Evolutionary conservation across 2,797 vertebrate species (phyloP).

Genomic region (Sebastes melanostomus): DNA sequence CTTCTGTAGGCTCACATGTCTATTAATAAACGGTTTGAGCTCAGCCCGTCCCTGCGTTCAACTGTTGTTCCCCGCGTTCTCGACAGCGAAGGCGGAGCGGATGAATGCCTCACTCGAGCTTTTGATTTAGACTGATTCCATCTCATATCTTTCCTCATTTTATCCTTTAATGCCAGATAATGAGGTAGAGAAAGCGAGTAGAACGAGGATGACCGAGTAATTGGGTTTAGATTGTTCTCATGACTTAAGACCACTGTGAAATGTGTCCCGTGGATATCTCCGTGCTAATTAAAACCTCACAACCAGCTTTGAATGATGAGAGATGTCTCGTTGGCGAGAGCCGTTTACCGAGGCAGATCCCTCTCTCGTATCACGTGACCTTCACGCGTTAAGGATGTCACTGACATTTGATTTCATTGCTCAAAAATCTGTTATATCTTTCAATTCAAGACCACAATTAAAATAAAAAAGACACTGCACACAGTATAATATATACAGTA

Average conservation of each 20-base stretch:
- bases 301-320: neutral
- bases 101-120: neutral
- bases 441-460: neutral
- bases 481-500: neutral
- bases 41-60: neutral
- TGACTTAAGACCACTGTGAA: neutral
- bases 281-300: constrained; percentile 14
- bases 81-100: neutral
- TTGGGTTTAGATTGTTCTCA: constrained; percentile 14
- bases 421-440: neutral
- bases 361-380: neutral
- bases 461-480: neutral
- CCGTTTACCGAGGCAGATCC: neutral
- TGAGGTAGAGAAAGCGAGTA: neutral
- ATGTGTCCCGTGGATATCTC: neutral
- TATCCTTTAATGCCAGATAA: constrained; percentile 19
- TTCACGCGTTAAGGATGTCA: neutral
- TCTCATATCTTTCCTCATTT: constrained; percentile 7
- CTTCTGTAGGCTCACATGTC: neutral
- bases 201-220: neutral
- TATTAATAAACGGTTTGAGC: neutral
- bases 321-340: neutral
- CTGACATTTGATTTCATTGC: neutral
- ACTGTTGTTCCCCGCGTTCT: neutral
- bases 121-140: constrained; percentile 1